phyloP scores from a whole-genome alignment of 1,140 invertebrate genomes.

The Micrasema longulum region DNA sequence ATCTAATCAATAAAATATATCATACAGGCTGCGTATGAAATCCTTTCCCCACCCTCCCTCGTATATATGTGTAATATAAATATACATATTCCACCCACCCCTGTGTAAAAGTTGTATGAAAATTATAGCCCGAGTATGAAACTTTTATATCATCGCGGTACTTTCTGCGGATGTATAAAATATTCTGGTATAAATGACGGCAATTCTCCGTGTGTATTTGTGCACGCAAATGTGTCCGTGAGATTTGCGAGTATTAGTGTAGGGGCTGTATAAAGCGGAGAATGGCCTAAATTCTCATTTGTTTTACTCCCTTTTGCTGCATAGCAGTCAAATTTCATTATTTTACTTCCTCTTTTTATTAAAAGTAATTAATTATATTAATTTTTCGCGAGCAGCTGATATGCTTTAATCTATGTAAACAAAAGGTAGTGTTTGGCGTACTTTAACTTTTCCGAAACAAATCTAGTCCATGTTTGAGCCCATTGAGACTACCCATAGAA shows the following conservation, averaged over 20 bases:
- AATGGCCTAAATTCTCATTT: slow-evolving; percentile 35
- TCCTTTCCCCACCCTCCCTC: slow-evolving; percentile 48
- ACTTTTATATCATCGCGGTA: slow-evolving; percentile 56
- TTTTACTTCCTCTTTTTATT: no score
- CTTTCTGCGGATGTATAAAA: slow-evolving; percentile 55
- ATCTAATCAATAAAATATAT: slow-evolving; percentile 56
- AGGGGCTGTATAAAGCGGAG: neutral
- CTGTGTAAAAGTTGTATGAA: slow-evolving; percentile 54
- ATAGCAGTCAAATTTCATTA: no score
- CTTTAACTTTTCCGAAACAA: no score
- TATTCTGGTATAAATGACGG: slow-evolving; percentile 55
- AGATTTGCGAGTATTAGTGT: slow-evolving; percentile 15
- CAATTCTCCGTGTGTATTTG: slow-evolving; percentile 49
- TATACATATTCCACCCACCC: slow-evolving; percentile 24
- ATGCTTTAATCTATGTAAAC: no score
- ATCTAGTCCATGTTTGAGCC: no score
- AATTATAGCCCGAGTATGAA: slow-evolving; percentile 55
- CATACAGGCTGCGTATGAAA: slow-evolving; percentile 55
- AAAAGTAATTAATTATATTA: no score
- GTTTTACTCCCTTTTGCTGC: no score
- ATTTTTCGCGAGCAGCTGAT: no score
- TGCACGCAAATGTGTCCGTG: slow-evolving; percentile 20
- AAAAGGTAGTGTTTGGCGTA: no score
- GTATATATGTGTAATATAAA: slow-evolving; percentile 38
- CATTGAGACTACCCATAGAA: no score